Conservation (phyloP, 2,113 vertebrate species). For the Protobothrops mucrosquamatus region DNA sequence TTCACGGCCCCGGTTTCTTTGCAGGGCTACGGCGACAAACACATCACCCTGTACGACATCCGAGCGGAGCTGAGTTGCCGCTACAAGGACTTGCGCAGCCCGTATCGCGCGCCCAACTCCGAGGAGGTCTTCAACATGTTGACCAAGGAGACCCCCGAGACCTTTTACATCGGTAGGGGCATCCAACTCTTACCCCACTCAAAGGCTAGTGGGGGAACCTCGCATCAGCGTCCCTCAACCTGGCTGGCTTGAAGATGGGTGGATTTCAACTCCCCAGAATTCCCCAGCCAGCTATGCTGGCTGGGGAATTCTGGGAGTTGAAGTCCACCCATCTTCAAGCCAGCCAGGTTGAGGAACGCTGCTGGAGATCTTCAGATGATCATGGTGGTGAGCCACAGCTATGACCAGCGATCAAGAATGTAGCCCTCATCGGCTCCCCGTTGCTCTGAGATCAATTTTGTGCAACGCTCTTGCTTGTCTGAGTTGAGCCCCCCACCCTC, state of each 20-base stretch:
- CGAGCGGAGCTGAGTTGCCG: slow-evolving; percentile 96
- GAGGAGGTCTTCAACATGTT: slow-evolving; percentile 97
- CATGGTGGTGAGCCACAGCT: not conserved
- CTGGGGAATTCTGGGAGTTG: not conserved
- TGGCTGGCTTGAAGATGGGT: too few species aligned
- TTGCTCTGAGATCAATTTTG: not conserved
- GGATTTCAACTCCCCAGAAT: not conserved
- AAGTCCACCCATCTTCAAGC: not conserved
- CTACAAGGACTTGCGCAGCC: slow-evolving; percentile 93
- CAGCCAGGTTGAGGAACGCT: not conserved
- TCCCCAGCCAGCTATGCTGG: not conserved
- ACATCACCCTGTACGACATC: slow-evolving; percentile 97
- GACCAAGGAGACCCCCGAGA: slow-evolving; percentile 98
- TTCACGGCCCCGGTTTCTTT: not conserved
- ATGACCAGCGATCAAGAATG: not conserved
- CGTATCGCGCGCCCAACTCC: slow-evolving; percentile 90
- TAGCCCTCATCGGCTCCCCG: too few species aligned
- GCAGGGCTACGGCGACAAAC: slow-evolving; percentile 97
- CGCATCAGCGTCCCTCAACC: not conserved
- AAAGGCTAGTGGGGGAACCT: not conserved
- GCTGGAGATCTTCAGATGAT: not conserved
- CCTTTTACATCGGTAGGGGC: slow-evolving; percentile 91
- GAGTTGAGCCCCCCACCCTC: too few species aligned
- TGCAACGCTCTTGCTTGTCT: not conserved
- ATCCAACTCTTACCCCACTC: too few species aligned